phyloP scores from a whole-genome alignment of 2,888 invertebrate genomes.

The Clepsis dumicolana region DNA sequence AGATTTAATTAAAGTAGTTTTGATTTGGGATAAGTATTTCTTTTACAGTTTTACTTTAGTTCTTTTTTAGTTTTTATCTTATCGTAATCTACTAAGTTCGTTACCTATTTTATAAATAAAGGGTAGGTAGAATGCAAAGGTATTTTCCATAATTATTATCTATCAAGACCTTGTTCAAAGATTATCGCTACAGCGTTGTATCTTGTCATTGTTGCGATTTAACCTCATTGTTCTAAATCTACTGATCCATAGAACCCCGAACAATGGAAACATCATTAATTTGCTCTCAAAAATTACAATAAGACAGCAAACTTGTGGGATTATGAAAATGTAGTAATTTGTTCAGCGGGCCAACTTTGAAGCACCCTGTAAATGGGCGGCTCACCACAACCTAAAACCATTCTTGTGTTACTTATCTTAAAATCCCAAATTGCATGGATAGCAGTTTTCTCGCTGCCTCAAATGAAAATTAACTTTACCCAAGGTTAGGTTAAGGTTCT shows the following conservation, averaged over 20 bases:
- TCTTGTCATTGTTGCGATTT: not conserved
- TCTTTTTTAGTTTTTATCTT: too few relatives aligned
- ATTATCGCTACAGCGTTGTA: not conserved
- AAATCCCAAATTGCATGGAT: not conserved
- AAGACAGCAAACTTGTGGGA: constrained; percentile 25
- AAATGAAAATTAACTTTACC: not conserved
- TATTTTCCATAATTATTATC: not conserved
- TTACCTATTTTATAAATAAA: too few relatives aligned
- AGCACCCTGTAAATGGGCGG: not conserved
- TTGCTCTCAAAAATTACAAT: constrained; percentile 35
- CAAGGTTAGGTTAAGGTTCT: not conserved
- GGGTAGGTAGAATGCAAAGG: not conserved
- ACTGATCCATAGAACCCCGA: not conserved
- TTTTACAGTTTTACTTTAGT: too few relatives aligned
- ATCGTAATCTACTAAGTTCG: too few relatives aligned
- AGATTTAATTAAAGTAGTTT: too few relatives aligned
- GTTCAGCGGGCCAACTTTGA: constrained; percentile 24
- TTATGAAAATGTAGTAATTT: constrained; percentile 40
- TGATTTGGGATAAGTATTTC: too few relatives aligned
- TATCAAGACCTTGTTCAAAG: too few relatives aligned
- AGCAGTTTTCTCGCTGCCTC: not conserved
- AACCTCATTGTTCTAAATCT: not conserved
- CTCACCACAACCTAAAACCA: not conserved
- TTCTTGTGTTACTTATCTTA: not conserved
- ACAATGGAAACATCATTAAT: constrained; percentile 25